Evolutionary conservation across 2,797 vertebrate species (phyloP), one percentile per base, ranked within the genome.

Genomic region (Mormyrus proboscirostris): DNA sequence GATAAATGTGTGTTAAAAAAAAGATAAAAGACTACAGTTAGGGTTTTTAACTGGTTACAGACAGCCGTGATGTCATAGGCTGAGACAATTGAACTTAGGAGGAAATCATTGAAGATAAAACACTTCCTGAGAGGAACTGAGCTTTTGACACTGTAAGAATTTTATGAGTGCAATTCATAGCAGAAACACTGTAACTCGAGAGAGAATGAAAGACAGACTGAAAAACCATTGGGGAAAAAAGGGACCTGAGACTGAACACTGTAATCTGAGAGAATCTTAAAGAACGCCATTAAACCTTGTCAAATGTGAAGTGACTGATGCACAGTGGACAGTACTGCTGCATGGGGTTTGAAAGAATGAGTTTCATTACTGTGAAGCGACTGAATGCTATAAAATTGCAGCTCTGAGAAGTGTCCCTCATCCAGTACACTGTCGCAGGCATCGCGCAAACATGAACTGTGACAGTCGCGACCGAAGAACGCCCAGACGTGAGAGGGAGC

Each of bases 11-110:
- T 79, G 38, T 47, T n/a, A 41, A 79, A 79, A 79, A 76, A 69
- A 89, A 89, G 90, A 93, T 92, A 91, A 93, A 91, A 50, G 62
- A 59, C 33, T 22, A 4, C 5, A 88, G 84, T 25, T 84, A n/a
- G 7, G 5, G 53, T 44, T n/a, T 79, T 16, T 44, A 79, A 79
- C 38, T 79, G 73, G 41, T 79, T 79, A 79, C 41, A 47, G 73
- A 79, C 38, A 79, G 65, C 29, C 4, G 65, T 73, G 65, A 73
- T 38, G 65, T 73, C 65, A 73, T 73, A 69, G 65, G 12, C 29
- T 69, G 65, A 69, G 41, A 47, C 38, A 44, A 79, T 41, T 44
- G 73, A 47, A 79, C 73, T 79, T 41, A 79, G 73, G 19, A 79
- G 73, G 33, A 79, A 79, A 79, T 29, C 33, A 44, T 3, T 41